phyloP scores from a whole-genome alignment of 2,888 invertebrate genomes.

The Eupithecia exiguata region DNA sequence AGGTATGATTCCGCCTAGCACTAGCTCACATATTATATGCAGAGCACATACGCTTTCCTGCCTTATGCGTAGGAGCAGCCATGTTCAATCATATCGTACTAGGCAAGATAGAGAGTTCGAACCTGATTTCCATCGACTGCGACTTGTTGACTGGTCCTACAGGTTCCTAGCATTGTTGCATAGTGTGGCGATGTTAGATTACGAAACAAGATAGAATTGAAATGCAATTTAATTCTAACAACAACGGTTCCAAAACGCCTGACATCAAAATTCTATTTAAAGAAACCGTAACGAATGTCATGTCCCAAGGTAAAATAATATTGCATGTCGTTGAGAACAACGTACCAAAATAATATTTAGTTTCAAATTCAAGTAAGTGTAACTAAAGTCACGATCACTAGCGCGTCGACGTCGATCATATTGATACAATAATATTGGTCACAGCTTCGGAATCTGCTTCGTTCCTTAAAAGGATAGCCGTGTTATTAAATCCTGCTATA shows the following conservation, averaged over 20 bases:
- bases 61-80: slow-evolving; percentile 41
- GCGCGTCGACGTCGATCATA: slow-evolving; percentile 55
- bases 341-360: slow-evolving; percentile 38
- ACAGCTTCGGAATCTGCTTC: slow-evolving; percentile 54
- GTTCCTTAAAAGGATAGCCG: slow-evolving; percentile 65
- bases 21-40: slow-evolving; percentile 51
- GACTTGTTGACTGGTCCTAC: slow-evolving; percentile 53
- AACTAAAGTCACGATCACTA: slow-evolving; percentile 49
- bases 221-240: slow-evolving; percentile 17
- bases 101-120: slow-evolving; percentile 46
- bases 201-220: slow-evolving; percentile 16
- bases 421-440: slow-evolving; percentile 32
- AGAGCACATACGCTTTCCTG: slow-evolving; percentile 49
- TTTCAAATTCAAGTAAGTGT: slow-evolving; percentile 33
- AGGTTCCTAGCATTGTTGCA: slow-evolving; percentile 38
- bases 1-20: slow-evolving; percentile 62
- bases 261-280: neutral
- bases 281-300: slow-evolving; percentile 41
- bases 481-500: slow-evolving; percentile 78
- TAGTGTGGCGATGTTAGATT: slow-evolving; percentile 17
- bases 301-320: slow-evolving; percentile 38
- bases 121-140: slow-evolving; percentile 48
- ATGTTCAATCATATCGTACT: slow-evolving; percentile 39
- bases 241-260: slow-evolving; percentile 3
- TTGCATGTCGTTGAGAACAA: slow-evolving; percentile 34